These are phyloP conservation scores for Ditula angustiorana DNA, from an alignment of 2,888 invertebrate species.

Conservation along the genomic window DNA sequence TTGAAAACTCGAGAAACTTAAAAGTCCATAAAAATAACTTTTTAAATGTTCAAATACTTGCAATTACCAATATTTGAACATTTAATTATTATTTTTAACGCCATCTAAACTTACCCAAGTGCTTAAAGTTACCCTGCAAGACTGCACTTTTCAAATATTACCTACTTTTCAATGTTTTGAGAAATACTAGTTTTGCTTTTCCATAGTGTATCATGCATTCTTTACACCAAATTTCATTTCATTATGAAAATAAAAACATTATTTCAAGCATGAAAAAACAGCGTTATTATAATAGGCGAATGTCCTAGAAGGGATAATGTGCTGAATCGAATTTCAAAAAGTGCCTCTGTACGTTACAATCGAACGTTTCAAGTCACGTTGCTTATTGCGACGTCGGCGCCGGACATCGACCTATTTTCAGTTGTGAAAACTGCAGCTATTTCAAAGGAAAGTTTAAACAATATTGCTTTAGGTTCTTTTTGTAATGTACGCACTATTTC, in stretches of 20 bases:
- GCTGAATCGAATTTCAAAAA: constrained; percentile 17
- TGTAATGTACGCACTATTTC: background rate
- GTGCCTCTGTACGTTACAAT: constrained; percentile 17
- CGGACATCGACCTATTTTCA: constrained; percentile 23
- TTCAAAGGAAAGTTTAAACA: background rate
- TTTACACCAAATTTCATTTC: too few species aligned
- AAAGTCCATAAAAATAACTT: too few species aligned
- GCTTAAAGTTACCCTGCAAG: too few species aligned
- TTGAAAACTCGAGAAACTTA: too few species aligned
- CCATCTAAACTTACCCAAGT: too few species aligned
- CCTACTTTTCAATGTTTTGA: too few species aligned
- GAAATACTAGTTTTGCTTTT: too few species aligned
- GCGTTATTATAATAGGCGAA: constrained; percentile 3
- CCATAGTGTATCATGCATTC: too few species aligned
- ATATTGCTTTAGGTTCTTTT: background rate
- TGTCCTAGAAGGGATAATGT: constrained; percentile 21
- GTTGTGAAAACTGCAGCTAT: background rate
- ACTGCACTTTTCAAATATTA: too few species aligned
- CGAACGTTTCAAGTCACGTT: constrained; percentile 7
- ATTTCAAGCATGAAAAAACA: background rate
- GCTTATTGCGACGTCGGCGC: background rate
- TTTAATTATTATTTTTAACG: too few species aligned
- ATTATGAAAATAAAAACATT: background rate
- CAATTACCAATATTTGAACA: too few species aligned
- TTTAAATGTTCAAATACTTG: too few species aligned